phyloP scores from a whole-genome alignment of 1,140 invertebrate species.

The Drosophila neocordata region DNA sequence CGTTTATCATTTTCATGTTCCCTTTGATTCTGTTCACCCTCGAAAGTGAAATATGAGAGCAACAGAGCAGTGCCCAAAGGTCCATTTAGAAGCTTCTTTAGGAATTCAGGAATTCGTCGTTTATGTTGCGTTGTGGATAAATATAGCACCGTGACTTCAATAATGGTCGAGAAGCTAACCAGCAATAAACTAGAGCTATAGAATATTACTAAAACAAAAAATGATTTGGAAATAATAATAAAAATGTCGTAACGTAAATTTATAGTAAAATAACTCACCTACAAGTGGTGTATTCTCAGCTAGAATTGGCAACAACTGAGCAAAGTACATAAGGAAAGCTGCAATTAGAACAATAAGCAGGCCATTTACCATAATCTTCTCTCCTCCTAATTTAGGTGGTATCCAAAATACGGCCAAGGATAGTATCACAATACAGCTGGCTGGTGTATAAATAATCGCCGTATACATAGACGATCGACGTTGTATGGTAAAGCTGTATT shows the following conservation, averaged over 20 bases:
- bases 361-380: conserved; percentile 86
- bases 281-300: conserved; percentile 86
- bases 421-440: conserved; percentile 86
- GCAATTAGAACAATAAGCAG: conserved; percentile 85
- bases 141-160: conserved; percentile 86
- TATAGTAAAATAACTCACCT: conserved; percentile 82
- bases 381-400: conserved; percentile 85
- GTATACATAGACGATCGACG: conserved; percentile 86
- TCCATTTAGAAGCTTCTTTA: conserved; percentile 84
- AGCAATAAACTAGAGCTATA: conserved; percentile 86
- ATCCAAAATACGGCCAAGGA: conserved; percentile 87
- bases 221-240: background rate
- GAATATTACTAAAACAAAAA: conserved; percentile 77
- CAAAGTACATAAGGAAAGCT: conserved; percentile 87
- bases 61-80: conserved; percentile 84
- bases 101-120: conserved; percentile 84
- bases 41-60: conserved; percentile 74
- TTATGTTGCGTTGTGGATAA: conserved; percentile 83
- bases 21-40: conserved; percentile 37
- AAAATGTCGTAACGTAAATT: too few species aligned
- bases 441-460: conserved; percentile 86
- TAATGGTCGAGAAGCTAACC: conserved; percentile 85
- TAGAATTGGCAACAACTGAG: conserved; percentile 85
- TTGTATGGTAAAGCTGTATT: conserved; percentile 84
- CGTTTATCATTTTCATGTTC: conserved; percentile 41